Evolutionary conservation across 2,888 invertebrate species (phyloP).

Genomic region (Anthophora plumipes): DNA sequence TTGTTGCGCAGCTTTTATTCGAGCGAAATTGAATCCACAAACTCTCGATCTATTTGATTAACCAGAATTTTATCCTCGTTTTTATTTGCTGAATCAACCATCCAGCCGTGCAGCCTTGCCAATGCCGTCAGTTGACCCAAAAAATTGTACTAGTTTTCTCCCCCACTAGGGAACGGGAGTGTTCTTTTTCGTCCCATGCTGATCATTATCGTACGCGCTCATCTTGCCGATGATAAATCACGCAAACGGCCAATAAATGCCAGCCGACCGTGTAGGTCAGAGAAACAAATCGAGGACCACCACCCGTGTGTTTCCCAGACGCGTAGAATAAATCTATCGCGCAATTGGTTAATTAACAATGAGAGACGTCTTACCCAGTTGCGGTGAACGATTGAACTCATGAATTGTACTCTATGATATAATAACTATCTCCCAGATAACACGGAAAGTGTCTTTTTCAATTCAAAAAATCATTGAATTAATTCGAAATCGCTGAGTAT

Average conservation of each 20-base stretch:
- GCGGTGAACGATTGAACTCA: conserved; percentile 45
- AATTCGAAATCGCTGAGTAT: neutral
- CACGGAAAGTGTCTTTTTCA: conserved; percentile 4
- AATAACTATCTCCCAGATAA: conserved; percentile 44
- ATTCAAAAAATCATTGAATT: conserved; percentile 18
- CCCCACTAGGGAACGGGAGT: neutral
- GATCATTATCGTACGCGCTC: conserved; percentile 73
- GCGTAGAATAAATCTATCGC: conserved; percentile 75
- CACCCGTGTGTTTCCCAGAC: conserved; percentile 62
- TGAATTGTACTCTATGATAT: conserved; percentile 43
- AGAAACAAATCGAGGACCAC: conserved; percentile 68
- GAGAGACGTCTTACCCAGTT: conserved; percentile 22
- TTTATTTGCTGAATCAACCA: conserved; percentile 16
- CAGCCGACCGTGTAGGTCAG: conserved; percentile 47
- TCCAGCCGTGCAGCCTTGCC: conserved; percentile 17
- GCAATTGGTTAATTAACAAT: conserved; percentile 78
- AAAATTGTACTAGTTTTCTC: conserved; percentile 31
- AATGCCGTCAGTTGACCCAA: conserved; percentile 38
- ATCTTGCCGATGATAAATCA: conserved; percentile 77
- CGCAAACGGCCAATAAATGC: conserved; percentile 75
- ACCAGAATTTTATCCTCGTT: conserved; percentile 1
- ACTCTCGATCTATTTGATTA: neutral
- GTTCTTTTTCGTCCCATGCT: conserved; percentile 52
- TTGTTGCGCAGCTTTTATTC: neutral
- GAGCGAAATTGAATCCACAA: neutral